phyloP scores from a whole-genome alignment of 2,113 vertebrate species.

The Calyptomena viridis region DNA sequence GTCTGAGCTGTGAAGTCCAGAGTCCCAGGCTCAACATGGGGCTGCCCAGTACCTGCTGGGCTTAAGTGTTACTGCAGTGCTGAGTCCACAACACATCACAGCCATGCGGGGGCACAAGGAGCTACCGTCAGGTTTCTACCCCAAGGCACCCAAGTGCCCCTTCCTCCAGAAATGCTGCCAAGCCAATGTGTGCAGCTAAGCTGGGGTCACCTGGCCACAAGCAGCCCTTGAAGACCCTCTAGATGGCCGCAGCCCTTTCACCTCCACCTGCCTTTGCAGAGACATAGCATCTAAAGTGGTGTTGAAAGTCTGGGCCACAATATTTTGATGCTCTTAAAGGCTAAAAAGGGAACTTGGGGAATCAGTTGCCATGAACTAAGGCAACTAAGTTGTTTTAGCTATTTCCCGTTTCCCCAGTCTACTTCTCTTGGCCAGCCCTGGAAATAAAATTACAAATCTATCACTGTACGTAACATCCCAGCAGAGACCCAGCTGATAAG shows the following conservation, averaged over 20 bases:
- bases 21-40: rapidly evolving
- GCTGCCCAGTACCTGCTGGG: rapidly evolving
- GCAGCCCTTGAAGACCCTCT: not conserved
- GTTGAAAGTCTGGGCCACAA: not conserved
- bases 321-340: not conserved
- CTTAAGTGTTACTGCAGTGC: not conserved
- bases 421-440: not conserved
- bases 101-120: rapidly evolving
- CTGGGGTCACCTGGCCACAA: not conserved
- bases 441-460: constrained; percentile 5
- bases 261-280: not conserved
- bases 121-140: rapidly evolving
- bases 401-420: not conserved
- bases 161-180: not conserved
- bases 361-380: not conserved
- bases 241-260: not conserved
- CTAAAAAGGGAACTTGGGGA: not conserved
- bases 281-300: not conserved
- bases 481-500: not conserved
- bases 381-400: not conserved
- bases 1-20: no score
- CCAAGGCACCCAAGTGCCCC: not conserved
- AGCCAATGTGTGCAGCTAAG: not conserved
- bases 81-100: not conserved
- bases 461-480: not conserved